phyloP scores from a whole-genome alignment of 2,797 vertebrate species.

The Novumbra hubbsi region DNA sequence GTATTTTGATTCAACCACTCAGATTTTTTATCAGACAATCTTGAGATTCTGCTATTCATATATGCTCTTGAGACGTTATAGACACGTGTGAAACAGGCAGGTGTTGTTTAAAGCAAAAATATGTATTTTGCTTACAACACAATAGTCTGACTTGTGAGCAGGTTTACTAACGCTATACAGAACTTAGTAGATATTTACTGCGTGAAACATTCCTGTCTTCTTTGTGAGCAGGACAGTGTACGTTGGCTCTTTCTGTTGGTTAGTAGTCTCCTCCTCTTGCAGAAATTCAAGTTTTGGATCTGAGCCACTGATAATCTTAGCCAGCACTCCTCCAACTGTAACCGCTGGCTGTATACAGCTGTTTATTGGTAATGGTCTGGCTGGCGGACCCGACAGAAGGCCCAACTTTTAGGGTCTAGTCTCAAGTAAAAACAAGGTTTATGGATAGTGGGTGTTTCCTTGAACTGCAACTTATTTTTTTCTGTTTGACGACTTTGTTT shows the following conservation, averaged over 20 bases:
- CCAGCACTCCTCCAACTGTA: slow-evolving; percentile 40
- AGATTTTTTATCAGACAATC: not conserved
- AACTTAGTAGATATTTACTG: not conserved
- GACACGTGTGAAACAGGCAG: not conserved
- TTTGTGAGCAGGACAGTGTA: slow-evolving; percentile 22
- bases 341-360: slow-evolving; percentile 37
- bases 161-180: not conserved
- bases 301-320: slow-evolving; percentile 50
- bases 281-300: slow-evolving; percentile 51
- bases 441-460: slow-evolving; percentile 1
- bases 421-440: not conserved
- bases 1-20: not conserved
- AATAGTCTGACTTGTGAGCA: not conserved
- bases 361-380: slow-evolving; percentile 50
- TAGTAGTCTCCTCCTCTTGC: slow-evolving; percentile 41
- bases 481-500: slow-evolving; percentile 38
- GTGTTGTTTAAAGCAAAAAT: not conserved
- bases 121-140: not conserved
- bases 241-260: slow-evolving; percentile 23
- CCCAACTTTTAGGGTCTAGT: slow-evolving; percentile 3
- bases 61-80: not conserved
- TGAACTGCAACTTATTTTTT: slow-evolving; percentile 29
- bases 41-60: not conserved
- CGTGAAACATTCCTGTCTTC: slow-evolving; percentile 9
- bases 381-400: slow-evolving; percentile 37